phyloP scores from a whole-genome alignment of 2,888 invertebrate species.

The Macrophya annulata region DNA sequence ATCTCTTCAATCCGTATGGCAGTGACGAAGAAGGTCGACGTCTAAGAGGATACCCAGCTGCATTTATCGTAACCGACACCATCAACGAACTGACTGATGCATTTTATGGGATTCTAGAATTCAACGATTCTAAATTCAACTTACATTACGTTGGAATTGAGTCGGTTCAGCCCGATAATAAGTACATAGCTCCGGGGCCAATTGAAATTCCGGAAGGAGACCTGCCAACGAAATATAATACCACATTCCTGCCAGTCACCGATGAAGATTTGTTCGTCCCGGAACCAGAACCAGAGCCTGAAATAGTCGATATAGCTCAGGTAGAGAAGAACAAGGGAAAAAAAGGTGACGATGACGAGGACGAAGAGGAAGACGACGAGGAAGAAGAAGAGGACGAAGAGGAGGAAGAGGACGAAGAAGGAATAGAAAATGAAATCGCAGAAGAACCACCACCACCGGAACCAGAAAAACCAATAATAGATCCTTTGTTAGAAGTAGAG shows the following conservation, averaged over 20 bases:
- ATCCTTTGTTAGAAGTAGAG: conserved; percentile 64
- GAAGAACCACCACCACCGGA: conserved; percentile 55
- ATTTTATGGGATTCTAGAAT: conserved; percentile 72
- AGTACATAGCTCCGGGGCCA: conserved; percentile 60
- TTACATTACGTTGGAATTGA: conserved; percentile 70
- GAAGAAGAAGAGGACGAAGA: conserved; percentile 57
- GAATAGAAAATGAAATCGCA: not conserved
- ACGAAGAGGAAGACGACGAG: conserved; percentile 38
- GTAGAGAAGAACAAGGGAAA: conserved; percentile 23
- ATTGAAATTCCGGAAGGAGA: conserved; percentile 62
- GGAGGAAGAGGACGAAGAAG: conserved; percentile 57
- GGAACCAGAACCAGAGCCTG: conserved; percentile 47
- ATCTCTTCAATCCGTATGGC: conserved; percentile 75
- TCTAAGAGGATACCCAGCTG: conserved; percentile 66
- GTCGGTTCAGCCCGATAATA: conserved; percentile 67
- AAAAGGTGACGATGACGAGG: conserved; percentile 56
- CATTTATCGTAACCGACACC: conserved; percentile 68
- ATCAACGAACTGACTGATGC: conserved; percentile 70
- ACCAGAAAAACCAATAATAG: conserved; percentile 60
- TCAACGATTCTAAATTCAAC: conserved; percentile 69
- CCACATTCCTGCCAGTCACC: conserved; percentile 73
- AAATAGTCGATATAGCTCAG: not conserved
- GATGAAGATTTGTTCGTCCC: conserved; percentile 68
- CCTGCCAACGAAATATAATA: conserved; percentile 64
- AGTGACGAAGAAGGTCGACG: conserved; percentile 72